Percentiles rank a stretch among this genome's conserved stretches.
These are phyloP conservation scores for Goniozus legneri DNA, from an alignment of 1,140 invertebrate species.

Conservation along the genomic window DNA sequence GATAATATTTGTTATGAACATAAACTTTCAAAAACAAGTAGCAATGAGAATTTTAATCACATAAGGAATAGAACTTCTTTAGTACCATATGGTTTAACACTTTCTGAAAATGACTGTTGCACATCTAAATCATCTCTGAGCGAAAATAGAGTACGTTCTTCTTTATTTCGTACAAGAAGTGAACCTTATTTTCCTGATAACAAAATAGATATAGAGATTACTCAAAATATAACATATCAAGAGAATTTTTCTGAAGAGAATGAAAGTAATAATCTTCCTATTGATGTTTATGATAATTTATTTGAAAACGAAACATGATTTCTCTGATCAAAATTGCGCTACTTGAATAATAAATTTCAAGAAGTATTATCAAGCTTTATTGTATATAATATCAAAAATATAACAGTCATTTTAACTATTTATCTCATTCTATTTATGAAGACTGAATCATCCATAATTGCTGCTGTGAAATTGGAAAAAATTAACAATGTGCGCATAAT, in stretches of 20 bases:
- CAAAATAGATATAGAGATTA: conserved; percentile 42
- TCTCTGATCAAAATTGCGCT: neutral
- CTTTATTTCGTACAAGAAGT: conserved; percentile 43
- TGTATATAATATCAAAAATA: conserved; percentile 5
- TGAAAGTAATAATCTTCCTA: conserved; percentile 32
- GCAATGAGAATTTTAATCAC: conserved; percentile 4
- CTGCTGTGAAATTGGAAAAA: too few relatives aligned
- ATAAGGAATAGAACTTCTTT: conserved; percentile 13
- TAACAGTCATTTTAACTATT: neutral
- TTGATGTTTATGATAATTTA: conserved; percentile 18
- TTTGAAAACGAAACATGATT: conserved; percentile 7
- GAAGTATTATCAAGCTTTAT: conserved; percentile 2
- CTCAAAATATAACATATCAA: conserved; percentile 44
- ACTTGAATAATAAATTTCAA: neutral
- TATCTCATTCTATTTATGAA: too few relatives aligned
- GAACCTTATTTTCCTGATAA: conserved; percentile 40
- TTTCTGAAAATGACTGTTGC: conserved; percentile 26
- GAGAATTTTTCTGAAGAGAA: conserved; percentile 35
- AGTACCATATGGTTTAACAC: conserved; percentile 23
- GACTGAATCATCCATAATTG: too few relatives aligned
- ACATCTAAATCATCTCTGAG: conserved; percentile 9
- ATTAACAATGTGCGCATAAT: too few relatives aligned
- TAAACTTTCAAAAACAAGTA: conserved; percentile 6
- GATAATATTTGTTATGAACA: conserved; percentile 9
- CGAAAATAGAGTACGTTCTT: conserved; percentile 19